Base-by-base conservation (phyloP, 1,140 invertebrate genomes). In the Colletes gigas region DNA sequence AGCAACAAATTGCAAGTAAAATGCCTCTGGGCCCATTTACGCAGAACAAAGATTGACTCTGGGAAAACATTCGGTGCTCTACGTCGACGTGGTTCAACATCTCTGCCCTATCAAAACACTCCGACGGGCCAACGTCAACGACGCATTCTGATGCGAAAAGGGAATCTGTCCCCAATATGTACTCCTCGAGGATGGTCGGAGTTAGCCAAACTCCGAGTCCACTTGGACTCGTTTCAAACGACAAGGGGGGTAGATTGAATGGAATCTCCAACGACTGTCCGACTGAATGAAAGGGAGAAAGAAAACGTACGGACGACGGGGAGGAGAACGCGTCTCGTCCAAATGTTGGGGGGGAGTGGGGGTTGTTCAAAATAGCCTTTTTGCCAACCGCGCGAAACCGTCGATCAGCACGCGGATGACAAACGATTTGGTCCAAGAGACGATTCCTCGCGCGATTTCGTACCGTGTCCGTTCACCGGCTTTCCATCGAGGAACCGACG, bases 391-490 rank as follows among this genome's bases (percentile, higher is more conserved):
- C 62, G 62, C 62, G 62, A 65, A 65, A 65, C 19, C 15, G 62
- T 17, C 30, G 30, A 17, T 12, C n/a, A 8, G 12, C 62, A 44
- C 62, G 39, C 30, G 30, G 19, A 63, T 39, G 60, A 30, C 59
- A 19, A 62, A 62, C 19, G 52, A 54, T 12, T 1, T 62, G 60
- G 12, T 7, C 14, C 10, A 39, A 39, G 17, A 6, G 9, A 63
- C 60, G 50, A 9, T 15, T n/a, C 6, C 5, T 8, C 54, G 15
- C 57, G 57, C 57, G n/a, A 59, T 30, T 5, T 10, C 66, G 77
- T 65, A 63, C 69, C 77, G 77, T 78, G 59, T 59, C 14, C 54
- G 41, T 72, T 78, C 77, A 78, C 68, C 7, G 59, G 39, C 30
- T 41, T 73, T 41, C 21, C 62, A 44, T 71, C 21, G 55, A 41